Evolutionary conservation across 2,113 vertebrate species (phyloP).

Genomic region (Sigmodon hispidus): DNA sequence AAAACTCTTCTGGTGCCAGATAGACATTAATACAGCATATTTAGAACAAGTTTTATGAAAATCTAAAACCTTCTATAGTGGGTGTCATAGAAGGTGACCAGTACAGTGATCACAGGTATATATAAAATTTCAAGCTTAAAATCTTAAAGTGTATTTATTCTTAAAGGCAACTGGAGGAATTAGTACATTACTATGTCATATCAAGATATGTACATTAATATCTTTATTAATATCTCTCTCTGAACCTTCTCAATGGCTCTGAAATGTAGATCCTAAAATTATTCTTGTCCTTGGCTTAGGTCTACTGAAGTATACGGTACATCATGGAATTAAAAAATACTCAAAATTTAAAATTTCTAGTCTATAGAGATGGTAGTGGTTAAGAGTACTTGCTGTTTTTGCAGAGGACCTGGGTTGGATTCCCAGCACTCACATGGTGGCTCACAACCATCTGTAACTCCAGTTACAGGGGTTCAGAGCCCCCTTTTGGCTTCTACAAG

Average conservation of each 20-base stretch:
- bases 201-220: neutral
- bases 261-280: neutral
- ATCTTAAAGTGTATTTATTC: constrained; percentile 16
- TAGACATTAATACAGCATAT: neutral
- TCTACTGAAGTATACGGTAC: constrained; percentile 1
- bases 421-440: neutral
- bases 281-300: neutral
- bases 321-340: neutral
- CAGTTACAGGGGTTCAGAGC: neutral
- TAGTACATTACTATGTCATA: neutral
- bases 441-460: neutral
- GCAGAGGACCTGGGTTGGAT: neutral
- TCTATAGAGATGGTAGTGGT: neutral
- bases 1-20: neutral
- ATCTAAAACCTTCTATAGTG: neutral
- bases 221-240: neutral
- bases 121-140: constrained; percentile 32
- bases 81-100: neutral
- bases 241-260: neutral
- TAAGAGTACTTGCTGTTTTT: neutral
- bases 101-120: neutral
- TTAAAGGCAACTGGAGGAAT: neutral
- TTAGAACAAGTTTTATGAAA: constrained; percentile 1
- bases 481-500: neutral
- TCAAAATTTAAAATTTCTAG: neutral